Evolutionary conservation across 2,888 invertebrate species (phyloP), one percentile per base, ranked within the genome.

Genomic region (Apamea epomidion): DNA sequence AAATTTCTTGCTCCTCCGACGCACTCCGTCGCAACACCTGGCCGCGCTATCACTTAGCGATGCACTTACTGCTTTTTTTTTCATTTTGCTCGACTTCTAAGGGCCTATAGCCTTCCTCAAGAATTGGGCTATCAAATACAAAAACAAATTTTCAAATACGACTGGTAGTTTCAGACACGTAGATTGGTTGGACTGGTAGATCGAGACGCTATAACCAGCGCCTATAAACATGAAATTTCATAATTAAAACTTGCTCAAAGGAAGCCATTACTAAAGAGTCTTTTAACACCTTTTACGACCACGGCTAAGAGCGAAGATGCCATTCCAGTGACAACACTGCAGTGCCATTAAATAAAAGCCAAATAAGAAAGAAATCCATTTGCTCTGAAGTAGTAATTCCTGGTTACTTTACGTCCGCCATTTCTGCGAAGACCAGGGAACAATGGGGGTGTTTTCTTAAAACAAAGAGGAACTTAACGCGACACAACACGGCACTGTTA

Each of bases 321-420:
- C 62, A 51, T 64, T 68, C 1, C 60, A 54, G 54, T 69, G 81
- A 78, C 82, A 80, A 74, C 68, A 71, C 79, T 78, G 78, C 80
- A 82, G 68, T 69, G 74, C 74, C 77, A 79, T 89, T 86, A 87
- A 90, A 84, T 82, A 84, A 86, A 87, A 88, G 85, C 75, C 83
- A 88, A 90, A 89, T 89, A 90, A 88, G 86, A 90, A 89, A 87
- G 86, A 87, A 90, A 86, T 85, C 88, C 89, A 90, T 92, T 91
- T 89, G 90, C 86, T 86, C 81, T 82, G 77, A 79, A 87, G 89
- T 82, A 87, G 86, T 86, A 88, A 90, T 88, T 87, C 82, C 82
- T 88, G 85, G 88, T 87, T 88, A 81, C 86, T 90, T 90, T 85
- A 86, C 83, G 84, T 78, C 77, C 68, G 74, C 86, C 85, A 78